A percentile compares a stretch with the other conserved stretches of the same genome.
These are phyloP conservation scores for Oriolus oriolus DNA, from an alignment of 2,113 vertebrate genomes.

Conservation along the genomic window DNA sequence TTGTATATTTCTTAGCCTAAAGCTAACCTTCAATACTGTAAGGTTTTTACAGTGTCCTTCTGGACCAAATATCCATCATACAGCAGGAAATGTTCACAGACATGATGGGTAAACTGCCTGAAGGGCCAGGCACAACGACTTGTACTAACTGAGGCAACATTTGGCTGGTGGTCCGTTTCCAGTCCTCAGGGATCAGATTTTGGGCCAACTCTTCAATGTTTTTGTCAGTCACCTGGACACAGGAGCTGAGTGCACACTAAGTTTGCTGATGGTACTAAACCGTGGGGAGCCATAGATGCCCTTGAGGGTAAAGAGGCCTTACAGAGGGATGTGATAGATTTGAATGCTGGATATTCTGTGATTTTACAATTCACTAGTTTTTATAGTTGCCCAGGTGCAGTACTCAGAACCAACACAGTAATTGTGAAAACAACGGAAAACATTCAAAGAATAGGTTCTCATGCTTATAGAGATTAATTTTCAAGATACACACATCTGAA, in stretches of 20 bases:
- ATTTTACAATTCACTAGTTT: not conserved
- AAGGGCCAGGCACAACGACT: not conserved
- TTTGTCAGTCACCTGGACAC: not conserved
- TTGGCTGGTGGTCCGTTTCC: not conserved
- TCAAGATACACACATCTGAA: not conserved
- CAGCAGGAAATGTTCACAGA: not conserved
- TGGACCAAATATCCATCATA: not conserved
- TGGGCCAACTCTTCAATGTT: not conserved
- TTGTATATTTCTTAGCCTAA: not conserved
- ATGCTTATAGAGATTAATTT: not conserved
- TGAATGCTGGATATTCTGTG: not conserved
- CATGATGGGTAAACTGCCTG: not conserved
- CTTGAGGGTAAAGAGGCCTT: not conserved
- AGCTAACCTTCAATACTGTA: not conserved
- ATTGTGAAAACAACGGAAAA: not conserved
- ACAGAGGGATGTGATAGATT: not conserved
- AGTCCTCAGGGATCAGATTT: not conserved
- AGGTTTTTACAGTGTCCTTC: not conserved
- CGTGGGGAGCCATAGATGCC: accelerated
- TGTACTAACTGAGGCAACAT: not conserved
- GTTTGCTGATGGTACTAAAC: not conserved
- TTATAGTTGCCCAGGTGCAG: not conserved
- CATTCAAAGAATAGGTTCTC: not conserved
- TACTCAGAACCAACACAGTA: not conserved
- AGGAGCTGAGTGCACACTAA: not conserved